Evolutionary conservation across 2,797 vertebrate genomes (phyloP).

Genomic region (Chelonia mydas): DNA sequence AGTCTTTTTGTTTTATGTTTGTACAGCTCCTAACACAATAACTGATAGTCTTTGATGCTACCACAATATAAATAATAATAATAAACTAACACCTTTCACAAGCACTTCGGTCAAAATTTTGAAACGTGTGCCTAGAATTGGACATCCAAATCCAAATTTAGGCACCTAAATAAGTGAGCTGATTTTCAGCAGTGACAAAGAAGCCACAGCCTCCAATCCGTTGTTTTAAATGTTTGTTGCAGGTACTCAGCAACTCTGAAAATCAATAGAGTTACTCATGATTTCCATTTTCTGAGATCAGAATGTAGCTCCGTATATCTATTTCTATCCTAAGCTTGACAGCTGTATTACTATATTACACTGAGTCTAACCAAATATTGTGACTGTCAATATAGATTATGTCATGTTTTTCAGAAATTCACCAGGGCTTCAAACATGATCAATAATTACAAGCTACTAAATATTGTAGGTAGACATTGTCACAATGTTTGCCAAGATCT

Average conservation of each 20-base stretch:
- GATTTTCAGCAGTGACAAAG: not conserved
- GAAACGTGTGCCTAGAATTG: not conserved
- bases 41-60: not conserved
- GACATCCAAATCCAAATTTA: not conserved
- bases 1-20: not conserved
- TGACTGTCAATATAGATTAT: slow-evolving; percentile 22
- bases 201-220: not conserved
- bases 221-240: not conserved
- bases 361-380: not conserved
- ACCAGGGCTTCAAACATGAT: slow-evolving; percentile 1
- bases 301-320: not conserved
- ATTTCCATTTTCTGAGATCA: not conserved
- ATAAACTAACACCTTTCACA: not conserved
- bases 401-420: slow-evolving; percentile 39
- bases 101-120: not conserved
- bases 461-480: not conserved
- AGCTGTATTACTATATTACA: not conserved
- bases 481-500: slow-evolving; percentile 34
- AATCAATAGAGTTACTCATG: not conserved
- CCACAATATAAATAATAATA: not conserved
- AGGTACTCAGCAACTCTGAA: not conserved
- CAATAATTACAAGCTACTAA: slow-evolving; percentile 42
- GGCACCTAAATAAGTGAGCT: not conserved
- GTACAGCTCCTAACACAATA: not conserved
- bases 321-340: not conserved